Base-by-base conservation (phyloP, 2,797 vertebrate species). In the Phoxinus dragarum region DNA sequence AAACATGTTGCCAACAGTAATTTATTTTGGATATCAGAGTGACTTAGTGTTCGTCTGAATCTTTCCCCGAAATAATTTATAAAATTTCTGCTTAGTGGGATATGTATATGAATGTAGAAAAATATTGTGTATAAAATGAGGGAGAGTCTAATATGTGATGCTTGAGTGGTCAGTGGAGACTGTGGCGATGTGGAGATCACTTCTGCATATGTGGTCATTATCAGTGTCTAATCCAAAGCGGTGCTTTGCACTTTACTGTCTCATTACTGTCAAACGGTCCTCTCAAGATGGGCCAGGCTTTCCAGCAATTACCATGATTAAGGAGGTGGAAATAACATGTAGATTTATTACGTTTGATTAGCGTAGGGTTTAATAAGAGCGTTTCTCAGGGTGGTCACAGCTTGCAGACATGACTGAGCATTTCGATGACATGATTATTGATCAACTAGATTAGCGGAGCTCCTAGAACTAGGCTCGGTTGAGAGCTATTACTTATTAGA, bases 291-390 rank as follows among this genome's bases (percentile, higher is more conserved):
- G 86, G 52, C 80, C 87, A 90, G 90, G 92, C 92, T 90, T 92
- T 87, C 67, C 84, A 80, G 79, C 90, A 89, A 94, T 94, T 92
- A 92, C 76, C 85, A 79, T 77, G 87, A 94, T 95, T 94, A 94
- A 93, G 92, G 86, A 89, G 87, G 86, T 89, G 87, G 90, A 91
- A 93, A 92, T 92, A 88, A 93, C 90, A 90, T 87, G 88, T 86
- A 90, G 87, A 88, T 89, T 93, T 90, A 94, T 94, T 93, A 93
- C 90, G 82, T 90, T 82, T 92, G 91, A 94, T 94, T 92, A 93
- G 92, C 86, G 87, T 84, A 90, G 91, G 87, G 89, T 91, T 92
- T 89, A 87, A 90, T 84, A 75, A 88, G 92, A 92, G 86, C 85
- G 76, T 89, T 84, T 89, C 88, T 82, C 16, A 7, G 36, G 84